phyloP scores from a whole-genome alignment of 2,888 invertebrate genomes.

The Oligia strigilis region DNA sequence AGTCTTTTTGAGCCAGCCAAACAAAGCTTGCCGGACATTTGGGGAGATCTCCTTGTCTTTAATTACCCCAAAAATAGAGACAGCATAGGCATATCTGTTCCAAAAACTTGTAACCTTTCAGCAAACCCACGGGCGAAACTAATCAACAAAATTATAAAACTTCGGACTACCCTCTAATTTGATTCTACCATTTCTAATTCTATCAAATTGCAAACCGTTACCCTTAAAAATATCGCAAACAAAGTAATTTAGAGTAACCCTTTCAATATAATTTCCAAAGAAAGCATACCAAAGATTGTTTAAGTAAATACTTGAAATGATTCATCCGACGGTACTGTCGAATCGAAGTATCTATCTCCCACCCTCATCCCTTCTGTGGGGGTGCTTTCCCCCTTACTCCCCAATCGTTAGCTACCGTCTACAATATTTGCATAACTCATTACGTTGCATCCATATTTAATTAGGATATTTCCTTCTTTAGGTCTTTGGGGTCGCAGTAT shows the following conservation, averaged over 20 bases:
- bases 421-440: constrained; percentile 89
- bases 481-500: constrained; percentile 61
- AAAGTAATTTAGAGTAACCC: constrained; percentile 69
- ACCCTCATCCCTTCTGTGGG: constrained; percentile 49
- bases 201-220: constrained; percentile 54
- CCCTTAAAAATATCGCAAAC: constrained; percentile 66
- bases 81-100: not conserved
- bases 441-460: constrained; percentile 90
- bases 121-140: constrained; percentile 15
- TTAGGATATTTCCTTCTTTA: constrained; percentile 87
- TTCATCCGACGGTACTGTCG: constrained; percentile 75
- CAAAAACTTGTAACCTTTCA: not conserved
- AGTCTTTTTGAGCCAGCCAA: not conserved
- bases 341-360: constrained; percentile 64
- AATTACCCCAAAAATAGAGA: not conserved
- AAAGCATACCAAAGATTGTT: constrained; percentile 71
- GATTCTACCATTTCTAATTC: constrained; percentile 49
- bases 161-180: constrained; percentile 50
- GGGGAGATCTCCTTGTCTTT: not conserved
- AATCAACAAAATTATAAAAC: constrained; percentile 45
- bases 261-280: constrained; percentile 73
- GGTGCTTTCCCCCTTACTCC: constrained; percentile 52
- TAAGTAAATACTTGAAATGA: constrained; percentile 78
- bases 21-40: not conserved
- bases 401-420: constrained; percentile 84